These are phyloP conservation scores for Timema cristinae DNA, from an alignment of 2,888 invertebrate genomes.

Conservation along the genomic window DNA sequence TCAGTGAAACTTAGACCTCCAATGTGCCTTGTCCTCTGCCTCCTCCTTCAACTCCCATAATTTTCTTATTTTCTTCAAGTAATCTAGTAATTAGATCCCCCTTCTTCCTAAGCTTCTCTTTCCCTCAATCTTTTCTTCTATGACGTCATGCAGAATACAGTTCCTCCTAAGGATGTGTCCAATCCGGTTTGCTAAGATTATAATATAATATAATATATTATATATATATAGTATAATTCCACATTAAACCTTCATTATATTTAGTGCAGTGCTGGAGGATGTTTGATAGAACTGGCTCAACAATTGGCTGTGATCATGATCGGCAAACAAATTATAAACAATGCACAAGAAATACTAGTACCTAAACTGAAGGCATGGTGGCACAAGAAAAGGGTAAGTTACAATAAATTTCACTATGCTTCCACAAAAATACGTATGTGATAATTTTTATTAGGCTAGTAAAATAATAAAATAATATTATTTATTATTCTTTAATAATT, in stretches of 20 bases:
- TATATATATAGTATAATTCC: too few relatives aligned
- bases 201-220: too few relatives aligned
- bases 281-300: conserved; percentile 53
- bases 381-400: conserved; percentile 42
- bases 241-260: conserved; percentile 17
- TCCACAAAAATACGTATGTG: neutral
- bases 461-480: neutral
- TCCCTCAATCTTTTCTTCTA: too few relatives aligned
- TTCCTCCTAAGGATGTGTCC: too few relatives aligned
- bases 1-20: too few relatives aligned
- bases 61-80: too few relatives aligned
- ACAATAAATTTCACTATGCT: neutral
- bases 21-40: too few relatives aligned
- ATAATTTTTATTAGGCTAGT: neutral
- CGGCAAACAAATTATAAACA: conserved; percentile 55
- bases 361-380: conserved; percentile 51
- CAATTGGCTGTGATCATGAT: conserved; percentile 57
- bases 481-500: neutral
- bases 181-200: too few relatives aligned
- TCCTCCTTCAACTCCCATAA: too few relatives aligned
- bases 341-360: conserved; percentile 52
- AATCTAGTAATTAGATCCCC: too few relatives aligned
- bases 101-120: too few relatives aligned
- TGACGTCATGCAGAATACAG: too few relatives aligned
- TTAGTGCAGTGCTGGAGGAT: conserved; percentile 54